Evolutionary conservation across 2,797 vertebrate species (phyloP), one percentile per base, ranked within the genome.

Genomic region (Aselliscus stoliczkanus): DNA sequence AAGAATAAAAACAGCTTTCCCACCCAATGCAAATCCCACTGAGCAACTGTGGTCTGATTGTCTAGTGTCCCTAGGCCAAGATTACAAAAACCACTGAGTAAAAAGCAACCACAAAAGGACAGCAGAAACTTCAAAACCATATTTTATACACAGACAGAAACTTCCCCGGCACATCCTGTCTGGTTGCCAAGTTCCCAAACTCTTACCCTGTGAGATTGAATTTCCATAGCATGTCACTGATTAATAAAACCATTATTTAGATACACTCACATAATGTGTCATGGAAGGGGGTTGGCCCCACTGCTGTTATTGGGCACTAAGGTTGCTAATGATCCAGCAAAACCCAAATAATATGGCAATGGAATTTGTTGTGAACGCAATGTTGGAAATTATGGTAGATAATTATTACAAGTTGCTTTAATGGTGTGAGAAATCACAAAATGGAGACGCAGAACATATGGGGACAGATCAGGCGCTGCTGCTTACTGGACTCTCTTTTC

Each of bases 31-130:
- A 37, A 31, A 75, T 52, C 72, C 83, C 56, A 50, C 37, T 4
- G 47, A 88, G 54, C 52, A 42, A 76, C 70, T 1, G 37, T 90
- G 21, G 34, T 58, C 90, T 94, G 54, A 31, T 4, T 77, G 52
- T 90, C 85, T 92, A 62, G 73, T 85, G 65, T 90, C 93, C 90
- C 0, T 39, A 80, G 88, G 93, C 85, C 84, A 88, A 93, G 75
- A 73, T 84, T 27, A 18, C 44, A 91, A 87, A 65, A 77, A 90
- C 31, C 83, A 18, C 12, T 11, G 29, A 77, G 79, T 27, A 69
- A 54, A 96, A 89, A 72, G 39, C 75, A 94, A 75, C 87, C 65
- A 50, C 67, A 52, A 37, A 10, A 64, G 76, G 88, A 84, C n/a
- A 65, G 21, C 37, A 84, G 60, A 62, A 85, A 94, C 88, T 88